Percentiles rank a stretch among this genome's conserved stretches.
Conservation (phyloP, 1,140 invertebrate species). For the Odontomachus brunneus region DNA sequence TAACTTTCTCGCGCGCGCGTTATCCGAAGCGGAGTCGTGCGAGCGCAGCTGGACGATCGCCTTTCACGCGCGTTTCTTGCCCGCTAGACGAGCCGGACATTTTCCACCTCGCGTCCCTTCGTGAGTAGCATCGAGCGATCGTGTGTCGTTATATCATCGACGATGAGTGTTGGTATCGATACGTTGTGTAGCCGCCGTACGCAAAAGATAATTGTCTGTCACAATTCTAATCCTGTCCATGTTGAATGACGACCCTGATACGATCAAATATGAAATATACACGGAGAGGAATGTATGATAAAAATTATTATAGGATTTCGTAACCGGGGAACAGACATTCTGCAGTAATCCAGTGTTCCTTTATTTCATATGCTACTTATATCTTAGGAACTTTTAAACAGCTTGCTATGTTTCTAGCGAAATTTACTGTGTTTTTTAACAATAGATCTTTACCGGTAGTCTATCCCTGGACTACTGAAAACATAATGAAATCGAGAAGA, state of each 20-base stretch:
- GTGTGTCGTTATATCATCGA: neutral
- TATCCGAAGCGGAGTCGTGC: slow-evolving; percentile 49
- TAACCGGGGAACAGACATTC: too few relatives aligned
- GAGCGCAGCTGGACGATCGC: slow-evolving; percentile 65
- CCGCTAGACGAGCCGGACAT: slow-evolving; percentile 57
- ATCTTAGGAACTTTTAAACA: too few relatives aligned
- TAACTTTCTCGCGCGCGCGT: slow-evolving; percentile 71
- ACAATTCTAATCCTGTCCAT: neutral
- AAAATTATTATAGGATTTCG: too few relatives aligned
- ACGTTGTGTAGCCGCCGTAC: neutral
- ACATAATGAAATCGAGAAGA: too few relatives aligned
- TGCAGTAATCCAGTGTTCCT: too few relatives aligned
- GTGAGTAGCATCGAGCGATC: slow-evolving; percentile 13
- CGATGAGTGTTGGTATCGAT: neutral
- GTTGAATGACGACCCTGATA: neutral
- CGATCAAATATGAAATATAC: too few relatives aligned
- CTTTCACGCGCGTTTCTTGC: slow-evolving; percentile 76
- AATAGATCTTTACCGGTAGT: too few relatives aligned
- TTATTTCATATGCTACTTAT: too few relatives aligned
- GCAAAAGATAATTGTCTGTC: neutral
- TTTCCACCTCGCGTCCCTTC: slow-evolving; percentile 55
- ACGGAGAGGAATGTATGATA: too few relatives aligned
- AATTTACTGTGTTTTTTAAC: too few relatives aligned
- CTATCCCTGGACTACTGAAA: too few relatives aligned
- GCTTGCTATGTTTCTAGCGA: too few relatives aligned